These are phyloP conservation scores for Drosophila jambulina DNA, from an alignment of 1,140 invertebrate species.

Conservation along the genomic window DNA sequence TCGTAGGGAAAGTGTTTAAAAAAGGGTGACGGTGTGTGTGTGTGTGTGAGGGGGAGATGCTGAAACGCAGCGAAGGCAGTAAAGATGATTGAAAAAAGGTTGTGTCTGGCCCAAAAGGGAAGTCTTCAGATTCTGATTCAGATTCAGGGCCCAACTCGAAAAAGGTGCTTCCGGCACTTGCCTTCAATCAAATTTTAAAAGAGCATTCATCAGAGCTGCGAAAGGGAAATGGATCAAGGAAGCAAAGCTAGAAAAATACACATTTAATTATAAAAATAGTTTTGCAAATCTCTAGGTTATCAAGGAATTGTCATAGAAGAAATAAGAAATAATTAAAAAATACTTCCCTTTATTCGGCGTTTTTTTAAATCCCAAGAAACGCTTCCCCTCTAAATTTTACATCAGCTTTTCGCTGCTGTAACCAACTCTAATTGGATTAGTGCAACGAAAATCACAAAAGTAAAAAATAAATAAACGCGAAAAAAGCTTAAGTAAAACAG, in stretches of 20 bases:
- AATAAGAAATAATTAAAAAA: neutral
- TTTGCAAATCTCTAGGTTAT: too few relatives aligned
- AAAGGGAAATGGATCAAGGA: neutral
- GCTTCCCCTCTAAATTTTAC: neutral
- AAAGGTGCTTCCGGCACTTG: constrained; percentile 17
- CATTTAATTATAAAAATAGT: neutral
- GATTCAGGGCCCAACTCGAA: neutral
- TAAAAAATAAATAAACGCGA: constrained; percentile 7
- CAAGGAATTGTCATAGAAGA: neutral
- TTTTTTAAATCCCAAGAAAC: constrained; percentile 2
- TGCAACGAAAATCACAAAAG: neutral
- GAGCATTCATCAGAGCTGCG: neutral
- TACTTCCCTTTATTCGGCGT: neutral
- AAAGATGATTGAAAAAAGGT: constrained; percentile 19
- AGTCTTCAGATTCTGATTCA: constrained; percentile 7
- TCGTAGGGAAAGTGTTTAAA: constrained; percentile 35
- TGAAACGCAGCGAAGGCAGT: neutral
- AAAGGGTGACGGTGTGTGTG: neutral
- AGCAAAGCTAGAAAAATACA: neutral
- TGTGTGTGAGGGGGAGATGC: neutral
- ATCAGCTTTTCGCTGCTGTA: neutral
- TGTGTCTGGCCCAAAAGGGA: constrained; percentile 8
- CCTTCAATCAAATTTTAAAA: constrained; percentile 18
- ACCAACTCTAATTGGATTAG: constrained; percentile 43
- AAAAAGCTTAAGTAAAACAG: constrained; percentile 11